phyloP scores from a whole-genome alignment of 2,113 vertebrate species.

The Nesoenas mayeri region DNA sequence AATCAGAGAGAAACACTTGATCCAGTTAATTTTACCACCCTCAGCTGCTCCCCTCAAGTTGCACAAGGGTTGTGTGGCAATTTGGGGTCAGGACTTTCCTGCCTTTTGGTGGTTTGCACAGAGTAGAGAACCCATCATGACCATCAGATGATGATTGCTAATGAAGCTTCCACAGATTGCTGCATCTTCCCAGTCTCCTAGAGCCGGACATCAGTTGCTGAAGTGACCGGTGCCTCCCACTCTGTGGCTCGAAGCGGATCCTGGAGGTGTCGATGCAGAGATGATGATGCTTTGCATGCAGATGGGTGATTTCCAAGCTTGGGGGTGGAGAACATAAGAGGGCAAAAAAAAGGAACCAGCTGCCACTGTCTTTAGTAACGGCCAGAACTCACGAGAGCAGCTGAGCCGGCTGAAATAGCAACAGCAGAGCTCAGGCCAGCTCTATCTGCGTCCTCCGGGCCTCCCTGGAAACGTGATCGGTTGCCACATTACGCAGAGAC shows the following conservation, averaged over 20 bases:
- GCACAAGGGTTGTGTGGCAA: background rate
- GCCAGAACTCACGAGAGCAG: background rate
- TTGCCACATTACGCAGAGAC: background rate
- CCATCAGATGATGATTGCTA: background rate
- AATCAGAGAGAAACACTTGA: background rate
- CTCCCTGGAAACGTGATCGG: background rate
- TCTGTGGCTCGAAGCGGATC: background rate
- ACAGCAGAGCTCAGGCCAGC: background rate
- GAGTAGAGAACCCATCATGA: background rate
- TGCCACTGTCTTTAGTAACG: background rate
- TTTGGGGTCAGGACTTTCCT: background rate
- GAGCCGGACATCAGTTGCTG: background rate
- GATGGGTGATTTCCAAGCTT: background rate
- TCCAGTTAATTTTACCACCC: background rate
- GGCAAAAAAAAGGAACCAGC: background rate
- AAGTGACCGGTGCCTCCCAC: background rate
- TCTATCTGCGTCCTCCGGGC: background rate
- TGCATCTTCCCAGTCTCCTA: background rate
- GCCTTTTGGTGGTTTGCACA: background rate
- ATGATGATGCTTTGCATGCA: background rate
- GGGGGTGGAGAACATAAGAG: background rate
- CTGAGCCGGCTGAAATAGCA: constrained; percentile 29
- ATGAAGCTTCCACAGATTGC: rapidly evolving
- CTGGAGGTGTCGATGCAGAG: background rate
- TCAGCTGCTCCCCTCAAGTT: background rate